A percentile compares a stretch with the other conserved stretches of the same genome.
phyloP scores from a whole-genome alignment of 2,888 invertebrate species.

The Melanchra persicariae region DNA sequence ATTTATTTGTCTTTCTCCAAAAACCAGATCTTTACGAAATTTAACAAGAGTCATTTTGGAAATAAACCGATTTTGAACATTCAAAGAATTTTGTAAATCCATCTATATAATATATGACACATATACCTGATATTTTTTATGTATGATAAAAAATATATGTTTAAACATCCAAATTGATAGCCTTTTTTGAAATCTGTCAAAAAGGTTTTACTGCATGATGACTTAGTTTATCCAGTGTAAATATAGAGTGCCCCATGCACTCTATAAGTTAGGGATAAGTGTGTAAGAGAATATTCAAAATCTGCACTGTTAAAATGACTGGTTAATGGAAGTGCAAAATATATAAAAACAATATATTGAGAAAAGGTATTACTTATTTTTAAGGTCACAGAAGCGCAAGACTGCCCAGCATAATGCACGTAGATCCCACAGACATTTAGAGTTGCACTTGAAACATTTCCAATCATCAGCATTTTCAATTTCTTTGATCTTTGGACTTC shows the following conservation, averaged over 20 bases:
- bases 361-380: conserved; percentile 86
- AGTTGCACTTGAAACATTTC: conserved; percentile 94
- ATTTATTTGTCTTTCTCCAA: too few species aligned
- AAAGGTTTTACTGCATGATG: background rate
- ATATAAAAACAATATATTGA: background rate
- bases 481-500: conserved; percentile 92
- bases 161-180: too few species aligned
- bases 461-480: conserved; percentile 95
- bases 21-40: too few species aligned
- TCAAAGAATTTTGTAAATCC: too few species aligned
- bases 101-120: too few species aligned
- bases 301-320: background rate
- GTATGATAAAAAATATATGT: too few species aligned
- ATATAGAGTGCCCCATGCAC: background rate
- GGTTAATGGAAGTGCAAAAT: background rate
- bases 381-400: conserved; percentile 92
- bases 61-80: too few species aligned
- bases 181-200: too few species aligned
- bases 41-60: too few species aligned
- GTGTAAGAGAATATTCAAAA: background rate
- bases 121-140: too few species aligned
- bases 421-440: conserved; percentile 92
- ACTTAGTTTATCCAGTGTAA: background rate
- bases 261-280: background rate
- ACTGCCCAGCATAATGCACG: conserved; percentile 94